A percentile compares a stretch with the other conserved stretches of the same genome.
Evolutionary conservation across 2,113 vertebrate genomes (phyloP).

Genomic region (Acrocephalus kingi): DNA sequence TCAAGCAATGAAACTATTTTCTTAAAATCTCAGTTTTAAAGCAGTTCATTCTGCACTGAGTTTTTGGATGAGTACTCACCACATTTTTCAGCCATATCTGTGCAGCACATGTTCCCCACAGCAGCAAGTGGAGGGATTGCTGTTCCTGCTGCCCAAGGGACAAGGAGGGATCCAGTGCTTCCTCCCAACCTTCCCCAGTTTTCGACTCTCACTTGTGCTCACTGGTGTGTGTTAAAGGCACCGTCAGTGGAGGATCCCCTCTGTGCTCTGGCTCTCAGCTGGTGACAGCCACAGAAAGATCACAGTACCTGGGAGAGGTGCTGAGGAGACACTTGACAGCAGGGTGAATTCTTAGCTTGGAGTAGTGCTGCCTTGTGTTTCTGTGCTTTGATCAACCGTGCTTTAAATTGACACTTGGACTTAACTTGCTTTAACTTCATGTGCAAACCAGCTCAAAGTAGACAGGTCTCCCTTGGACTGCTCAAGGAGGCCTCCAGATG

Average conservation of each 20-base stretch:
- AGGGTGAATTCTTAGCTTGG: background rate
- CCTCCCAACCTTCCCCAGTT: background rate
- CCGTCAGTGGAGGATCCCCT: background rate
- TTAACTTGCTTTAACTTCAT: constrained; percentile 5
- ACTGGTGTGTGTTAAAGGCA: fast-evolving
- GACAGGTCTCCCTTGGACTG: background rate
- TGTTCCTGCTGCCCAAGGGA: background rate
- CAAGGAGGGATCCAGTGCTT: background rate
- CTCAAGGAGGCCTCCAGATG: background rate
- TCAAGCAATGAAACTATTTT: background rate
- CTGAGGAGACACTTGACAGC: background rate
- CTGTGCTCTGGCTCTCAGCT: background rate
- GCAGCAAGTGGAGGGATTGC: background rate
- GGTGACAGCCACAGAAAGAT: background rate
- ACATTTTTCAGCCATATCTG: constrained; percentile 4
- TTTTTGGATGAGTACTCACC: background rate
- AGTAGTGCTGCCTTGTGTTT: background rate
- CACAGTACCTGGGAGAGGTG: background rate
- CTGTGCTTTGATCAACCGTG: background rate
- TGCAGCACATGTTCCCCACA: background rate
- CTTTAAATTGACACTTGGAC: constrained; percentile 7
- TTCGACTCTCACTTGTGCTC: background rate
- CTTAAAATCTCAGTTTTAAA: background rate
- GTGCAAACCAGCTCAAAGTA: background rate
- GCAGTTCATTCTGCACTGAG: background rate